phyloP scores from a whole-genome alignment of 2,888 invertebrate genomes.

The Graphium colonna region DNA sequence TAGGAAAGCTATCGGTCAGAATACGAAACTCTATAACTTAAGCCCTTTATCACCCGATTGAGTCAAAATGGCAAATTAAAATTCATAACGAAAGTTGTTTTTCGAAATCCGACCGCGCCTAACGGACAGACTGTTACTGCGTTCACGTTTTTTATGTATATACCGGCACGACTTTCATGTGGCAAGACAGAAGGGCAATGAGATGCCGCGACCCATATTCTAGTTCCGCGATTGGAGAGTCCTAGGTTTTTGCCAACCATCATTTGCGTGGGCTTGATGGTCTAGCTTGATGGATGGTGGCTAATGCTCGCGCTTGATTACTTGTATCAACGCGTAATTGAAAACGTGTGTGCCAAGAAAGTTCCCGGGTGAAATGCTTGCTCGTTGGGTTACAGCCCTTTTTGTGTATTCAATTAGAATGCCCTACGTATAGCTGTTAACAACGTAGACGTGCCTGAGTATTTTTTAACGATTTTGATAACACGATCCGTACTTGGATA shows the following conservation, averaged over 20 bases:
- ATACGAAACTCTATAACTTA: neutral
- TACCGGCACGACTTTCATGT: conserved; percentile 9
- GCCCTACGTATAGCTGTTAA: too few relatives aligned
- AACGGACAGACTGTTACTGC: neutral
- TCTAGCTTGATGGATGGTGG: conserved; percentile 25
- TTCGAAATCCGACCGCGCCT: conserved; percentile 3
- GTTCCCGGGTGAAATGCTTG: too few relatives aligned
- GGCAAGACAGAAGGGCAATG: conserved; percentile 26
- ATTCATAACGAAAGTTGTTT: conserved; percentile 15
- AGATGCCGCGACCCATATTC: conserved; percentile 21
- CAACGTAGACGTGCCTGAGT: too few relatives aligned
- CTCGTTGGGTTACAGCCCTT: too few relatives aligned
- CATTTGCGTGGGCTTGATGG: conserved; percentile 28
- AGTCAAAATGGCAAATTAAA: conserved; percentile 1
- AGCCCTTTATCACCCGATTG: neutral
- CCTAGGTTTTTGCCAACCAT: conserved; percentile 28
- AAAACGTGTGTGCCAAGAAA: conserved; percentile 23
- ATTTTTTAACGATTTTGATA: too few relatives aligned
- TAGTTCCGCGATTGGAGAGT: conserved; percentile 23
- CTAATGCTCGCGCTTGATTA: conserved; percentile 24
- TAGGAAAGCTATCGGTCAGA: neutral
- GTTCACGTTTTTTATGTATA: conserved; percentile 14
- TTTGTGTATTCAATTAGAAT: too few relatives aligned
- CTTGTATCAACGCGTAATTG: conserved; percentile 24
- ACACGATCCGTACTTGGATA: too few relatives aligned